Conservation (phyloP, 2,888 invertebrate species). For the Caenorhabditis sp. region DNA sequence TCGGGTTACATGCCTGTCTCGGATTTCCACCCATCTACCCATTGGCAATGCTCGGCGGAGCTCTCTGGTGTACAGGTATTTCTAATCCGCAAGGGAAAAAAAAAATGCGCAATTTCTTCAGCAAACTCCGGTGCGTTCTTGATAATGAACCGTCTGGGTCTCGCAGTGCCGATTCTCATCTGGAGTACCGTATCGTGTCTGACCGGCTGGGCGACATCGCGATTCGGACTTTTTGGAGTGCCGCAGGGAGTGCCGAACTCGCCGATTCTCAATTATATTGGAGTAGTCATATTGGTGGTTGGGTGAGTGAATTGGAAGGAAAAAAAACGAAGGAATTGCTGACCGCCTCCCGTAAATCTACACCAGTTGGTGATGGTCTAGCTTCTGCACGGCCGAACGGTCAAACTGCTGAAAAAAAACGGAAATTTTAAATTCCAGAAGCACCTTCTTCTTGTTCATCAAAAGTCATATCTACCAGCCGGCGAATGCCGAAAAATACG, state of each 20-base stretch:
- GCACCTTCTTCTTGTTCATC: slow-evolving; percentile 70
- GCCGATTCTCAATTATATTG: slow-evolving; percentile 68
- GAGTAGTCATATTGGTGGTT: slow-evolving; percentile 66
- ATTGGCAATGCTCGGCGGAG: slow-evolving; percentile 84
- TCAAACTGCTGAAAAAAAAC: slow-evolving; percentile 3
- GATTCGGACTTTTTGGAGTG: slow-evolving; percentile 74
- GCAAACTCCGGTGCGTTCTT: slow-evolving; percentile 84
- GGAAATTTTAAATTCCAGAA: slow-evolving; percentile 50
- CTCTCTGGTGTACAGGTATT: slow-evolving; percentile 84
- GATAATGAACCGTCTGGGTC: slow-evolving; percentile 84
- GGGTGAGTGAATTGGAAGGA: slow-evolving; percentile 60
- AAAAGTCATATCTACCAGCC: slow-evolving; percentile 64
- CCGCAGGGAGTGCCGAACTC: slow-evolving; percentile 64
- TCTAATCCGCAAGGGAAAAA: too few species aligned
- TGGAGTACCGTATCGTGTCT: slow-evolving; percentile 84
- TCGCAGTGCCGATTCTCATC: slow-evolving; percentile 84
- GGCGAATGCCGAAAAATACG: slow-evolving; percentile 18
- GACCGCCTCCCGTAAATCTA: too few species aligned
- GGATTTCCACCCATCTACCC: slow-evolving; percentile 84
- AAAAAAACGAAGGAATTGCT: too few species aligned
- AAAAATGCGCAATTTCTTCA: too few species aligned
- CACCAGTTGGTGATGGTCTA: too few species aligned
- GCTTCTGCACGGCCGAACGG: too few species aligned
- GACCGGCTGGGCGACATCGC: slow-evolving; percentile 83
- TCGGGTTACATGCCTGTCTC: slow-evolving; percentile 82